Evolutionary conservation across 2,888 invertebrate species (phyloP), one percentile per base, ranked within the genome.

Genomic region (Stramonita haemastoma): DNA sequence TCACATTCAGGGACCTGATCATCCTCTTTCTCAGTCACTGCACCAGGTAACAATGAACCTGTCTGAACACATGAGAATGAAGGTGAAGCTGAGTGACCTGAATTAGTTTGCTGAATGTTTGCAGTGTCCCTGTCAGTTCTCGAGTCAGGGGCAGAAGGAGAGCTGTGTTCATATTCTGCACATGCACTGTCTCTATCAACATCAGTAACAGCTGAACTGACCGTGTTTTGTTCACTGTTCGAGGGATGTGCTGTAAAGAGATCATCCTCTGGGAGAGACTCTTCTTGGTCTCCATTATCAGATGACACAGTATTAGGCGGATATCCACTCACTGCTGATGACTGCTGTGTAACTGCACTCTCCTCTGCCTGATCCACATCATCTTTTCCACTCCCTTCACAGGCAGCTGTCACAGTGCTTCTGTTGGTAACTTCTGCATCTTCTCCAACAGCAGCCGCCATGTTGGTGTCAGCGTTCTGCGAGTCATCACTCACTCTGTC

Each of bases 1-100:
- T 90, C 90, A 90, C 90, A 90, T 83, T 90, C 90, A 32, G 90
- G 90, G 46, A 85, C 34, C 86, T 88, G 79, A n/a, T 86, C 86
- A 60, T 81, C 86, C 13, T 88, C 79, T 79, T 87, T 90, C 57
- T 87, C 86, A 19, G 70, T 83, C 26, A 13, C n/a, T 73, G 32
- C 22, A 15, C 32, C 22, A 17, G 73, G 17, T 11, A 22, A 22
- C 36, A 46, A 36, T 22, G 46, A 2, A 26, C 26, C 46, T 26
- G 26, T 8, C 13, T 36, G 81, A 26, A 5, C 29, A 83, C 29
- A 29, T 8, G 81, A 19, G 8, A 26, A 26, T 22, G 46, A 36
- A 22, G 36, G 46, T 46, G 81, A 83, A 15, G 79, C 1, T 34
- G 81, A 83, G 8, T 8, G 46, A 26, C 29, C 36, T 19, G 81